A percentile compares a stretch with the other conserved stretches of the same genome.
phyloP scores from a whole-genome alignment of 2,888 invertebrate genomes.

The Abrostola tripartita region DNA sequence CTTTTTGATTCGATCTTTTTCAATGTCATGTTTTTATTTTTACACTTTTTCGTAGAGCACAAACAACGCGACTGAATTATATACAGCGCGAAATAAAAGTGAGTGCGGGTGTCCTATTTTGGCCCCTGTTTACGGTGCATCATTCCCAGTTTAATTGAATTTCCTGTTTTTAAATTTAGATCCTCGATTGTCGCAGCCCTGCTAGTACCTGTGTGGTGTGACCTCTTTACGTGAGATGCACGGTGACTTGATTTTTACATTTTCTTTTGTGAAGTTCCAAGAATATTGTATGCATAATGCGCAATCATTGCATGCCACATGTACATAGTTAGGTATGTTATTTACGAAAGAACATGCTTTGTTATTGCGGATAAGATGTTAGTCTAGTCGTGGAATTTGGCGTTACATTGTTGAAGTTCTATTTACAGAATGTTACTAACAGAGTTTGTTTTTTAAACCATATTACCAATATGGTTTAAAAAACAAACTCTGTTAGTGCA shows the following conservation, averaged over 20 bases:
- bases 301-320: conserved; percentile 43
- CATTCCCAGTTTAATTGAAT: conserved; percentile 84
- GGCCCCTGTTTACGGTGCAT: conserved; percentile 83
- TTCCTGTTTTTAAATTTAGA: conserved; percentile 85
- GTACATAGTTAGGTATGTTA: conserved; percentile 42
- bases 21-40: conserved; percentile 66
- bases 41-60: conserved; percentile 47
- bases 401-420: conserved; percentile 30
- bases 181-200: conserved; percentile 58
- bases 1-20: conserved; percentile 74
- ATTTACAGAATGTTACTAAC: conserved; percentile 26
- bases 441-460: conserved; percentile 20
- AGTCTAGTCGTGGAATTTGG: conserved; percentile 31
- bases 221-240: conserved; percentile 44
- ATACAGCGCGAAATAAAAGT: conserved; percentile 76
- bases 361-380: conserved; percentile 48
- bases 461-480: conserved; percentile 14
- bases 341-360: conserved; percentile 59
- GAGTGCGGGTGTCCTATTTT: conserved; percentile 81
- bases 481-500: conserved; percentile 17
- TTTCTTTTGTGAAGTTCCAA: conserved; percentile 37
- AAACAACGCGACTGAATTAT: conserved; percentile 52
- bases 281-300: conserved; percentile 41
- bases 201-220: conserved; percentile 49
- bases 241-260: conserved; percentile 23